These are phyloP conservation scores for Drosophila ananassae DNA, from an alignment of 1,140 invertebrate species.

Conservation along the genomic window DNA sequence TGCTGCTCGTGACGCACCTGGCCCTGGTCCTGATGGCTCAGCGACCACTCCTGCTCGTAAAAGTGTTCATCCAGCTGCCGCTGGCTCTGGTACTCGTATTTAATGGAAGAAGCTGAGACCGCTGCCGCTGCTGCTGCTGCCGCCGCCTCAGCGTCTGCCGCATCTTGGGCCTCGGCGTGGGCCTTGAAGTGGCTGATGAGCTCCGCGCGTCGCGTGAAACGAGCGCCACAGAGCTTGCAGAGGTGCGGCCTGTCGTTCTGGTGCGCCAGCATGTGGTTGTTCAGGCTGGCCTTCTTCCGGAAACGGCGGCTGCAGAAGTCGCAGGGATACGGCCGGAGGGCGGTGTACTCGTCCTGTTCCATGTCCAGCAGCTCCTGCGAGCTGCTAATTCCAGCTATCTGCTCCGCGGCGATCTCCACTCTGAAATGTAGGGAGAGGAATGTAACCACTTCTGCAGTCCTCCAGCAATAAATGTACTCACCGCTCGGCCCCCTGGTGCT, in stretches of 20 bases:
- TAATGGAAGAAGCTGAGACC: constrained; percentile 24
- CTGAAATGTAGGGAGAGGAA: constrained; percentile 63
- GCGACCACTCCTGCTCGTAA: constrained; percentile 77
- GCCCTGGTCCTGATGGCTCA: constrained; percentile 37
- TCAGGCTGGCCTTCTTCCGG: constrained; percentile 91
- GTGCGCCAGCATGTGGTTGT: constrained; percentile 93
- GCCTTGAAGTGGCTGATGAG: constrained; percentile 92
- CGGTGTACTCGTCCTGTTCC: constrained; percentile 92
- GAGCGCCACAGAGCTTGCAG: constrained; percentile 91
- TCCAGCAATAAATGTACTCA: constrained; percentile 63
- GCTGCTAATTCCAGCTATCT: constrained; percentile 85
- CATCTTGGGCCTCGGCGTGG: constrained; percentile 87
- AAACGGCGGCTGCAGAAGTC: constrained; percentile 93
- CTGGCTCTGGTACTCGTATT: constrained; percentile 60
- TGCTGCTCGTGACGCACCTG: constrained; percentile 17
- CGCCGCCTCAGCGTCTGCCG: constrained; percentile 84
- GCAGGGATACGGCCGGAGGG: constrained; percentile 92
- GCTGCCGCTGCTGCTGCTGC: constrained; percentile 42
- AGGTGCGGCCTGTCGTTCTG: constrained; percentile 91
- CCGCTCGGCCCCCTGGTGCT: constrained; percentile 89
- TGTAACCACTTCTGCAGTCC: neutral
- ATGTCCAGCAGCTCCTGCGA: constrained; percentile 88
- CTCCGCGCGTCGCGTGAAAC: constrained; percentile 90
- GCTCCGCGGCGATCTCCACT: constrained; percentile 88
- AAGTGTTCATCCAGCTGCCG: constrained; percentile 68